Conservation (phyloP, 1,140 invertebrate species). For the Ceratina australensis region DNA sequence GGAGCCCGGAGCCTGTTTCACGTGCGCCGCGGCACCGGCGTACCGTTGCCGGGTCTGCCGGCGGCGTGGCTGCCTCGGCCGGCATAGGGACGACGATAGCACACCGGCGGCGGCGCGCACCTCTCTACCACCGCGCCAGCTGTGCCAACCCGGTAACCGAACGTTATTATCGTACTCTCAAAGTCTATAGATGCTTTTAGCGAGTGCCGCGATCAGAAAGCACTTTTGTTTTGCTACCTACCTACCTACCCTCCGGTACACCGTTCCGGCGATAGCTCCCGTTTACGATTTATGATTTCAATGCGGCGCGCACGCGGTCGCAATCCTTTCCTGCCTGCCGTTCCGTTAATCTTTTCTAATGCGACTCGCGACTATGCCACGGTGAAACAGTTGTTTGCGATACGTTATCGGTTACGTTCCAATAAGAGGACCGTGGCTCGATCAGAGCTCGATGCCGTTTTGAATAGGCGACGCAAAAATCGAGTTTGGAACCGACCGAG, state of each 20-base stretch:
- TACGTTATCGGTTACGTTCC: no score
- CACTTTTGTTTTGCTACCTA: slow-evolving; percentile 44
- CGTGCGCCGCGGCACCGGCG: slow-evolving; percentile 43
- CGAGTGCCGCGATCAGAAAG: slow-evolving; percentile 53
- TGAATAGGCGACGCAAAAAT: no score
- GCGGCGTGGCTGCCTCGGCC: no score
- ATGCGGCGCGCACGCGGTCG: not conserved
- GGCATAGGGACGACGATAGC: slow-evolving; percentile 47
- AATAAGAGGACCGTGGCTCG: no score
- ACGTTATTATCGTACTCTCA: slow-evolving; percentile 60
- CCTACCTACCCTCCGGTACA: not conserved
- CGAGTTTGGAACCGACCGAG: no score
- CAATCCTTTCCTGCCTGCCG: not conserved
- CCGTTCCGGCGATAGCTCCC: slow-evolving; percentile 12
- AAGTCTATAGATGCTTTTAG: slow-evolving; percentile 58
- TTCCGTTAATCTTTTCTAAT: not conserved
- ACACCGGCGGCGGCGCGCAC: slow-evolving; percentile 13
- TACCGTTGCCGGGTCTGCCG: slow-evolving; percentile 4
- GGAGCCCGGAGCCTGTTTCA: slow-evolving; percentile 53
- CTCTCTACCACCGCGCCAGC: slow-evolving; percentile 47
- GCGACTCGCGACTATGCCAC: not conserved
- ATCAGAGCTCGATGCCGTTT: no score
- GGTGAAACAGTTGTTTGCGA: no score
- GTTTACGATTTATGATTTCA: slow-evolving; percentile 31
- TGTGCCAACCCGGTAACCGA: slow-evolving; percentile 58